Evolutionary conservation across 2,113 vertebrate genomes (phyloP).

Genomic region (Accipiter cooperii): DNA sequence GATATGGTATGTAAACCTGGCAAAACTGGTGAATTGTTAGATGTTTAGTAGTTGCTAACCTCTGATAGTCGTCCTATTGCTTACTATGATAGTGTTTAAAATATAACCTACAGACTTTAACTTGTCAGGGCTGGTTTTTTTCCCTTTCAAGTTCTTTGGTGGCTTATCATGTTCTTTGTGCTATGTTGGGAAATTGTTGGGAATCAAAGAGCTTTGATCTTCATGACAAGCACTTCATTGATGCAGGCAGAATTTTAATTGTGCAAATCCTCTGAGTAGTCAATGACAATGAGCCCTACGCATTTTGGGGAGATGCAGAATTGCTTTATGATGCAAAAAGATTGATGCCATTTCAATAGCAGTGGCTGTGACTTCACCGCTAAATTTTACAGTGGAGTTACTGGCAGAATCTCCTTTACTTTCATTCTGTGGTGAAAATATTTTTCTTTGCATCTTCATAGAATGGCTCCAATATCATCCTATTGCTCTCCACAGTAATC

Average conservation of each 20-base stretch:
- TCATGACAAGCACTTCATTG: background rate
- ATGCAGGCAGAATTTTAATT: background rate
- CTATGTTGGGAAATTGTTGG: background rate
- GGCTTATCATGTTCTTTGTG: background rate
- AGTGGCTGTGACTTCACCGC: background rate
- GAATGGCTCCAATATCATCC: background rate
- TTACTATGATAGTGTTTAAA: background rate
- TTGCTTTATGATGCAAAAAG: background rate
- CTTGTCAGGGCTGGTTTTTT: background rate
- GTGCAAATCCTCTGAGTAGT: background rate
- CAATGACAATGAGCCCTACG: no score
- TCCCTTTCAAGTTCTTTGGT: background rate
- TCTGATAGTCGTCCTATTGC: background rate
- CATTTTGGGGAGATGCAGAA: background rate
- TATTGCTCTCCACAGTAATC: background rate
- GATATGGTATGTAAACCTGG: background rate
- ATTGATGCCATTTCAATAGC: background rate
- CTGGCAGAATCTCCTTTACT: background rate
- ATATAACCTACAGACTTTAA: background rate
- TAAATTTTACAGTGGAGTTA: background rate
- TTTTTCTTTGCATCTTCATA: background rate
- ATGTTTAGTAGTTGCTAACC: background rate
- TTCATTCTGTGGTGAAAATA: background rate
- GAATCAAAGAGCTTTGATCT: background rate
- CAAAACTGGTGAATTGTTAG: background rate